Evolutionary conservation across 2,113 vertebrate species (phyloP), one percentile per base, ranked within the genome.

Genomic region (Excalfactoria chinensis): DNA sequence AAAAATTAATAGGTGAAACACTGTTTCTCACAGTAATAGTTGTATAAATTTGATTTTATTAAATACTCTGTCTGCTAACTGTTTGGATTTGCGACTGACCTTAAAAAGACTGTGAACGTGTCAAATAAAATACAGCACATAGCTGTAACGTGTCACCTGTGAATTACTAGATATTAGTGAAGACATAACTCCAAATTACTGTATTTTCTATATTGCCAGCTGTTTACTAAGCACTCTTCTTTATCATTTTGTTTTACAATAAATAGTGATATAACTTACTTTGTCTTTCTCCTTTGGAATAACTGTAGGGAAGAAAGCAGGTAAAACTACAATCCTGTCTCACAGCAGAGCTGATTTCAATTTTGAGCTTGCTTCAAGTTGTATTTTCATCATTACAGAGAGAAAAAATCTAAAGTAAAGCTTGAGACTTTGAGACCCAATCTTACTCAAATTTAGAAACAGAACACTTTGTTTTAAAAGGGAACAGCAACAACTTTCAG

Each of bases 121-220:
- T 93, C 71, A 96, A 35, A 63, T 94, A 90, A 96, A 96, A 73
- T 93, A 34, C 13, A 77, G 76, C 83, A 88, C 84, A 91, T 17
- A 70, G 35, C 86, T 88, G 74, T 83, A 89, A 88, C 77, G 43
- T 86, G 89, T 75, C 87, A 97, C 86, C 95, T 90, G 75, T 96
- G 95, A 92, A 83, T 93, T 95, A 95, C 86, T 58, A 80, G 40
- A 40, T 85, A 89, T 92, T 96, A 93, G 92, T 84, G 82, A 91
- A 90, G 85, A 81, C 62, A 84, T 93, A 96, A 93, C 75, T 96
- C 75, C 78, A 75, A 90, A 92, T 94, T 90, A 95, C 75, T 77
- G 75, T 86, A 67, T 91, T 89, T 93, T 91, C 55, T 94, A 87
- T 62, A 10, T 74, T 91, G 84, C 64, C 59, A 92, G 13, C 56